Conservation (phyloP, 1,140 invertebrate species). For the Drosophila athabasca region DNA sequence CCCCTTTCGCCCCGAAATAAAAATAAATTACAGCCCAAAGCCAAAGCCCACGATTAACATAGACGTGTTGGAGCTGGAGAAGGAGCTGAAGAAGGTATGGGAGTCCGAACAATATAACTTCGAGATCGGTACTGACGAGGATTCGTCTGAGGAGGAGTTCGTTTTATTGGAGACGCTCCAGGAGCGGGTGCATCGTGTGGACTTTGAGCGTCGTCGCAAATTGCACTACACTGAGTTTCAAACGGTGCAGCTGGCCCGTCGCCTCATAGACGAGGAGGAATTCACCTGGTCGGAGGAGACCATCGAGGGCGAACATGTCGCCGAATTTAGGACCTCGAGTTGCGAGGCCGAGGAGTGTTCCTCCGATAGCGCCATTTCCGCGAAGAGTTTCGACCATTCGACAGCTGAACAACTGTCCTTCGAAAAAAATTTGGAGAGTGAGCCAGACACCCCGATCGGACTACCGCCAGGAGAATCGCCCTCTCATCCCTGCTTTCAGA, state of each 20-base stretch:
- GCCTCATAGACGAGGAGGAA: constrained; percentile 34
- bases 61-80: too few species aligned
- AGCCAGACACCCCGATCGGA: too few species aligned
- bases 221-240: constrained; percentile 36
- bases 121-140: constrained; percentile 10
- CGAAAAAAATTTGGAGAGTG: too few species aligned
- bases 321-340: background rate
- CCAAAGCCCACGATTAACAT: too few species aligned
- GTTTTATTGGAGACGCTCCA: constrained; percentile 13
- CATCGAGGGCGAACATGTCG: constrained; percentile 2
- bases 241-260: constrained; percentile 30
- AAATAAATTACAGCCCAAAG: too few species aligned
- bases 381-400: too few species aligned
- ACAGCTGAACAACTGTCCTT: too few species aligned
- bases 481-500: too few species aligned
- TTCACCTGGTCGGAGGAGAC: background rate
- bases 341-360: constrained; percentile 7
- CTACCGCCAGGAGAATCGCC: too few species aligned
- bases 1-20: too few species aligned
- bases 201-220: constrained; percentile 29
- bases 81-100: constrained; percentile 66
- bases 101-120: background rate
- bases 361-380: too few species aligned
- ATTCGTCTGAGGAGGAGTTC: constrained; percentile 15
- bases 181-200: constrained; percentile 23